Evolutionary conservation across 2,797 vertebrate species (phyloP).

Genomic region (Eremophila alpestris): DNA sequence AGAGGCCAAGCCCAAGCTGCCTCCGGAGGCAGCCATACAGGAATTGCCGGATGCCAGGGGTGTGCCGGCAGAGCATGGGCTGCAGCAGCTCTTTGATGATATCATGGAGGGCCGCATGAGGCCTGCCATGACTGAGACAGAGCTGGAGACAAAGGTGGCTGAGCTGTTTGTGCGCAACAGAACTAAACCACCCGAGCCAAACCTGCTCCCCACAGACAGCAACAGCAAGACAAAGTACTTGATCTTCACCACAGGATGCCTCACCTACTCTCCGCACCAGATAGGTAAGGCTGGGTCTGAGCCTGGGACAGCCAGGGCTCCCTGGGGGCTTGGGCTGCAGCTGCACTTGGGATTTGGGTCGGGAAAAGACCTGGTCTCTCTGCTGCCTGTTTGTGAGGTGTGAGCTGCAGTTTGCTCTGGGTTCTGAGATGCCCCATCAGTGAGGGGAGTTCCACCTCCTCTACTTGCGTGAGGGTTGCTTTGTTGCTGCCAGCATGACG

Average conservation of each 20-base stretch:
- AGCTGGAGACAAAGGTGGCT: constrained; percentile 87
- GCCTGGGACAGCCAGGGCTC: not conserved
- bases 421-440: not conserved
- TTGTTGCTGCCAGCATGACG: not conserved
- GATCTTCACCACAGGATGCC: constrained; percentile 96
- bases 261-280: constrained; percentile 97
- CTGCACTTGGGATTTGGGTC: fast-evolving
- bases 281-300: constrained; percentile 81
- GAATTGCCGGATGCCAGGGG: not conserved
- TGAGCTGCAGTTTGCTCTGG: not conserved
- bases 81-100: constrained; percentile 72
- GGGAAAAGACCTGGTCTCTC: not conserved
- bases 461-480: not conserved
- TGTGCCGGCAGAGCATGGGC: constrained; percentile 40
- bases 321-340: not conserved
- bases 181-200: constrained; percentile 80
- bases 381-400: not conserved
- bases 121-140: constrained; percentile 71
- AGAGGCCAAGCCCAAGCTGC: constrained; percentile 40
- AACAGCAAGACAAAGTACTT: constrained; percentile 87
- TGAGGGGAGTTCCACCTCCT: not conserved
- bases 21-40: not conserved
- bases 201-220: constrained; percentile 68
- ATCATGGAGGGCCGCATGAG: constrained; percentile 66
- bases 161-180: constrained; percentile 83